Evolutionary conservation across 92 coral and sea anemone genomes (phyloP), one percentile per base, ranked within the genome.

Genomic region (Epizoanthus scotinus): DNA sequence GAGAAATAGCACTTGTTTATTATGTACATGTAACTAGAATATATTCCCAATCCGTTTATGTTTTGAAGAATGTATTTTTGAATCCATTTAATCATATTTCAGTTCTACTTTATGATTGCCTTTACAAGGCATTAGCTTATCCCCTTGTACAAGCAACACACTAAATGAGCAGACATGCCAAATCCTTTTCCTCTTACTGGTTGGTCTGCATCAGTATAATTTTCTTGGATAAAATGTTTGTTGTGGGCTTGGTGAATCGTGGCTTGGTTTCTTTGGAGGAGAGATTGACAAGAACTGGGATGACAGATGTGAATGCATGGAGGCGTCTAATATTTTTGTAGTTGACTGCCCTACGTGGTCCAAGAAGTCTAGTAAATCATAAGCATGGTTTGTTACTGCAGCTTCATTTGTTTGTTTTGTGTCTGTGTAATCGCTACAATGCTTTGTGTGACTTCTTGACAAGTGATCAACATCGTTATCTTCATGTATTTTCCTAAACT

Each of bases 191-290:
- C 34, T 34, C 40, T 34, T 6, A 34, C 5, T 44, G n/a, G 24
- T 67, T 19, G 36, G 50, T 29, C 22, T 21, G 6, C n/a, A 47
- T 57, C 24, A 87, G 73, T 77, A 87, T 53, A 87, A 59, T 73
- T 87, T 87, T 22, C 85, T 63, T n/a, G 90, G 90, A 49, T 87
- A 87, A 26, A 87, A 87, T 62, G 31, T 77, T 47, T 77, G 78
- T 50, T 87, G 87, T 22, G 91, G 94, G 62, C 87, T 87, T 18
- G 87, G 87, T 27, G 89, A 87, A 40, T 87, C 87, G 9, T 74
- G 19, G 17, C 83, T 77, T 77, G 94, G 94, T 70, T 87, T 87
- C 66, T 79, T 87, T 24, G 91, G 94, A 58, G 89, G 94, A 28
- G 91, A 91, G 57, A 91, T 83, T 22, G 56, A 70, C 29, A 27